These are phyloP conservation scores for Diploscapter pachys DNA, from an alignment of 1,140 invertebrate genomes.

Conservation along the genomic window DNA sequence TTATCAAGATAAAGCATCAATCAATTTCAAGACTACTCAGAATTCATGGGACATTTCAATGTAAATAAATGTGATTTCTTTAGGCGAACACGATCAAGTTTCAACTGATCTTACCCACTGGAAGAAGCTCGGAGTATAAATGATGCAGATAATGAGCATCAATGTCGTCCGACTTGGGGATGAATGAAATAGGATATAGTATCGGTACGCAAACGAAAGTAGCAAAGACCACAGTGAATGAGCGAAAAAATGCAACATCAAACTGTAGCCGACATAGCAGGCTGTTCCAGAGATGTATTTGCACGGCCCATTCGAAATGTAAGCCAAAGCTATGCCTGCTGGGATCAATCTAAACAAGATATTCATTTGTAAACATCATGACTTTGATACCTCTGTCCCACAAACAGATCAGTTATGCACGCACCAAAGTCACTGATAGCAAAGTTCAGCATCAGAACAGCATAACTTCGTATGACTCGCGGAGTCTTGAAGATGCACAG, in stretches of 20 bases:
- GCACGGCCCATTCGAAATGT: conserved; percentile 24
- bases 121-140: conserved; percentile 16
- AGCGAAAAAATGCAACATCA: conserved; percentile 12
- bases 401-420: conserved; percentile 21
- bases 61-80: not conserved
- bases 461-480: conserved; percentile 17
- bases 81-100: not conserved
- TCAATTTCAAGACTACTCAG: no score
- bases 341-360: conserved; percentile 15
- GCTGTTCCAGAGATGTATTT: conserved; percentile 9
- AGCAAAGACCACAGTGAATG: conserved; percentile 15
- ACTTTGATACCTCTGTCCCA: conserved; percentile 13
- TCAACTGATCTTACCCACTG: conserved; percentile 3
- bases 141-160: not conserved
- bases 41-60: no score
- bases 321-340: conserved; percentile 17
- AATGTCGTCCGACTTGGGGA: conserved; percentile 4
- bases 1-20: no score
- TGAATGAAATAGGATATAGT: not conserved
- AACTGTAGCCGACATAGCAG: conserved; percentile 20
- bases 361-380: not conserved
- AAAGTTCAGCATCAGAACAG: conserved; percentile 24
- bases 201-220: conserved; percentile 10
- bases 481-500: conserved; percentile 21
- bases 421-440: conserved; percentile 24